Base-by-base conservation (phyloP, 2,888 invertebrate genomes). In the Euplagia quadripunctaria region DNA sequence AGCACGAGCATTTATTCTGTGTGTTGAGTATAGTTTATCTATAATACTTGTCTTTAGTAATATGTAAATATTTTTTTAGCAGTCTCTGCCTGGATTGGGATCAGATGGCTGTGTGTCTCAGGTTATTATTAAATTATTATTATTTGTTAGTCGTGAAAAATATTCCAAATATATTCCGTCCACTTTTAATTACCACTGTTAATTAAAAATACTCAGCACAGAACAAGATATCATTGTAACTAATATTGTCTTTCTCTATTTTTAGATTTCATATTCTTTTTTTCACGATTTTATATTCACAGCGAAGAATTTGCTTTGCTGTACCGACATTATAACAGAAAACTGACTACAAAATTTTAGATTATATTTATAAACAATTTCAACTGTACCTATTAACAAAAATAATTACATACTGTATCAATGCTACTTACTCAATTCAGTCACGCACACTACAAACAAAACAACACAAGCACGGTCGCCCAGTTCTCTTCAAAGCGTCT, bases 401-500 rank as follows among this genome's bases (percentile, higher is more conserved):
- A 82, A 80, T 81, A 77, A 79, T 82, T 80, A 85, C 88, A 88
- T 71, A 75, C 86, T 85, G 85, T 89, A 87, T 79, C 77, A 81
- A 78, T 76, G 79, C 31, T 31, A 31, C 31, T 80, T 78, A 83
- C 83, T 84, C 83, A 83, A 85, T 77, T 80, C 76, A 79, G 76
- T 80, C 80, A 83, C 84, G 75, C 87, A 81, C 78, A 80, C 87
- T 4, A 5, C 43, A 17, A 71, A 77, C 79, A 79, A 76, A 82
- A 86, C 68, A 86, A 88, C 87, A 88, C 88, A 85, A 16, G 20
- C 76, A 58, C 86, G 79, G 51, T 86, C 88, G 85, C 88, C 88
- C 80, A 87, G 87, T 85, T 88, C 87, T 86, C 77, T 81, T 85
- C 85, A 84, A 85, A 87, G 85, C 87, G 77, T 77, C 73, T 83